Evolutionary conservation across 1,140 invertebrate genomes (phyloP), one percentile per base, ranked within the genome.

Genomic region (Cheumatopsyche charites): DNA sequence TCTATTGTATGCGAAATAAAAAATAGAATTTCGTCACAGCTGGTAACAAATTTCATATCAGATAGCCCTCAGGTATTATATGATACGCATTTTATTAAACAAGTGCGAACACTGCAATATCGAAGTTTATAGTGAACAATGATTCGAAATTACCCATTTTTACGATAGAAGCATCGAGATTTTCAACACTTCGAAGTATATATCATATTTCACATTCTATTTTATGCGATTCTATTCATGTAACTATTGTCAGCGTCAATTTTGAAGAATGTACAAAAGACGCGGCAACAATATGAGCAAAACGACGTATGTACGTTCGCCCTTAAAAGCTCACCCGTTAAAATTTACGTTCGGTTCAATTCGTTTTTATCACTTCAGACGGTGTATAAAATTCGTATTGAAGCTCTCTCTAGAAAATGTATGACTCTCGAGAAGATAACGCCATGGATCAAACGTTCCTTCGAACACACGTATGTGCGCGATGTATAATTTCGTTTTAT

Each of bases 181-280:
- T 58, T 58, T 12, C 17, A 7, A 3, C 29, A 36, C 29, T 4
- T 3, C 29, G 29, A 36, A 9, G 9, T 36, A 36, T 36, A 17
- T 52, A 52, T 52, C 47, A 52, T 52, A 52, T 52, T 52, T 52
- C 47, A 7, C 1, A 17, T 17, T 52, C 9, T 52, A 15, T n/a
- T 17, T 52, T 52, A 19, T 52, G 15, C 19, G 9, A 15, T 45
- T n/a, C 17, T 45, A 12, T 45, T 12, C 17, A 12, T 52, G 2
- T 52, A 36, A 52, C 15, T 17, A 52, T 13, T 7, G 23, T 5
- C 19, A 6, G 21, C 25, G 55, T 7, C 19, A 25, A 25, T 58
- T n/a, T 58, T 58, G 55, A 58, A 58, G 21, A 58, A 58, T 58
- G 55, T 12, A 58, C 55, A 25, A 26, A 58, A 58, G 23, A 58